Base-by-base conservation (phyloP, 2,797 vertebrate genomes). In the Pempheris klunzingeri region DNA sequence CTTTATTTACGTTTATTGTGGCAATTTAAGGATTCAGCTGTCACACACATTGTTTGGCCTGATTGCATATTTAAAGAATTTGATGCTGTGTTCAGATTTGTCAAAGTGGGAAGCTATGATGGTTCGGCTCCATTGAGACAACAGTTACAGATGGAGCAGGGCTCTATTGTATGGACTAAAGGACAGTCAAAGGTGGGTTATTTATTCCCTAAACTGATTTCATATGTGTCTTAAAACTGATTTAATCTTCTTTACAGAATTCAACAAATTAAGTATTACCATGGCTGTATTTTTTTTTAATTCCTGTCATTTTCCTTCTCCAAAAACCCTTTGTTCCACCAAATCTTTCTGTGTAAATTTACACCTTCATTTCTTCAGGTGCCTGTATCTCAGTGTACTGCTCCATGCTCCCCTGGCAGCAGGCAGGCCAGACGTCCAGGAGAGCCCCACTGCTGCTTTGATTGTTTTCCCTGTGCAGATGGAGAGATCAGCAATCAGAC, bases 391-490 rank as follows among this genome's bases (percentile, higher is more conserved):
- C 74, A 87, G 54, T 95, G 95, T 50, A 94, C 79, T 24, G 50
- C 59, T 22, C 90, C 86, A 0, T 95, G 95, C 49, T 71, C 80
- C 4, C 92, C 92, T 34, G 95, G 95, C 41, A 95, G 81, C 68
- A 85, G 94, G 22, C 84, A 90, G 81, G 92, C 93, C 76, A 85
- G 73, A 36, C 90, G 83, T 24, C 78, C 73, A 22, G 86, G 91
- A 62, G 85, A 93, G 57, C 89, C 94, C 18, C 71, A 71, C 44
- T 95, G 94, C 79, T 95, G 95, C 80, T 95, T 94, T 79, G 94
- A 95, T 58, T 96, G 95, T 86, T 77, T 95, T 68, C 92, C 92
- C 3, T 95, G 95, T 81, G 92, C 93, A 58, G 94, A 94, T 14
- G 94, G 94, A 70, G 88, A 95, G 58, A 90, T 94, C 70, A 95